These are phyloP conservation scores for Trichogramma pretiosum DNA, from an alignment of 1,140 invertebrate genomes.

Conservation along the genomic window DNA sequence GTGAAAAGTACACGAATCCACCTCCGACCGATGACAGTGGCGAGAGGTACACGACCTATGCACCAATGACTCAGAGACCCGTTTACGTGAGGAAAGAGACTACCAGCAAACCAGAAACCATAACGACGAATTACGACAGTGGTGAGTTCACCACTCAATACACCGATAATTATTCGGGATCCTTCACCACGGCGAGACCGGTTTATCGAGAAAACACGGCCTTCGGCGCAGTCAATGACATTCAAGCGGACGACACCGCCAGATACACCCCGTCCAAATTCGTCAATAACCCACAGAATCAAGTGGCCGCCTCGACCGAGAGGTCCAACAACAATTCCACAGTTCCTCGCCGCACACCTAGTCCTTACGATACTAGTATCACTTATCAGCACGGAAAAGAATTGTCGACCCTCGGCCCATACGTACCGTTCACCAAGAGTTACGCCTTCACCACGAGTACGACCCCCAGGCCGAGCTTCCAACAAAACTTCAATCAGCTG, in stretches of 20 bases:
- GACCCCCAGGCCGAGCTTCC: conserved; percentile 26
- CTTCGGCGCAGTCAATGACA: neutral
- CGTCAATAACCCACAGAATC: conserved; percentile 26
- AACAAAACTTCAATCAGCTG: conserved; percentile 23
- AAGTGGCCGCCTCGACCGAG: conserved; percentile 28
- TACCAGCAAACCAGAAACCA: neutral
- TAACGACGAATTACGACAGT: conserved; percentile 1
- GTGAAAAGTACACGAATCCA: neutral
- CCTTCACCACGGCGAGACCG: conserved; percentile 6
- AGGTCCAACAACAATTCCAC: conserved; percentile 25
- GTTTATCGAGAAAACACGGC: conserved; percentile 3
- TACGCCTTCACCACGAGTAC: conserved; percentile 33
- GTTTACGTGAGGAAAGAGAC: conserved; percentile 7
- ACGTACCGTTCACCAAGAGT: conserved; percentile 40
- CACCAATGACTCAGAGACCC: conserved; percentile 4
- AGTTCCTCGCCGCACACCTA: conserved; percentile 24
- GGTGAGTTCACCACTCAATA: neutral
- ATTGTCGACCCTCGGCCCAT: conserved; percentile 34
- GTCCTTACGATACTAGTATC: conserved; percentile 33
- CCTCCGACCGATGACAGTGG: neutral
- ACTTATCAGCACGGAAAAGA: conserved; percentile 36
- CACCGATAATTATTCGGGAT: conserved; percentile 1
- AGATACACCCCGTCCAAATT: conserved; percentile 10
- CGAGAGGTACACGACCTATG: conserved; percentile 1
- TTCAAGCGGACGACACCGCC: conserved; percentile 6